Percentiles rank a stretch among this genome's conserved stretches.
Conservation (phyloP, 1,140 invertebrate species). For the Hyposmocoma kahamanoa region DNA sequence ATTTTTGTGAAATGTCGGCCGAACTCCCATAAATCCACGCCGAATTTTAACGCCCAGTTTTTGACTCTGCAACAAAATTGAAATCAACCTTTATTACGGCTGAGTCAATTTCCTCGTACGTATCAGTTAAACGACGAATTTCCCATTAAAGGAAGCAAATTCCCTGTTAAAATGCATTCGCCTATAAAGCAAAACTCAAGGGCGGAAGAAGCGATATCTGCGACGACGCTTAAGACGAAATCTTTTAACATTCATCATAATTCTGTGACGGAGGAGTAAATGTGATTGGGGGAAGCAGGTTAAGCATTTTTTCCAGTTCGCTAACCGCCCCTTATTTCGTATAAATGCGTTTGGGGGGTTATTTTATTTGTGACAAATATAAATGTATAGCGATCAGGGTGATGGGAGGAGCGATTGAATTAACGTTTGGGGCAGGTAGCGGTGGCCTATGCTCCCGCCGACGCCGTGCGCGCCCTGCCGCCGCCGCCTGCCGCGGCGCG, state of each 20-base stretch:
- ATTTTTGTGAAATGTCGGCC: constrained; percentile 90
- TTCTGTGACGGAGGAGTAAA: constrained; percentile 37
- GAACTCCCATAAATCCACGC: constrained; percentile 91
- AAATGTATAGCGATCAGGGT: constrained; percentile 37
- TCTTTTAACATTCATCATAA: constrained; percentile 35
- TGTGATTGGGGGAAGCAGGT: constrained; percentile 48
- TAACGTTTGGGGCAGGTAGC: constrained; percentile 17
- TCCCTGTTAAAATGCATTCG: too few species aligned
- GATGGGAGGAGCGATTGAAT: constrained; percentile 40
- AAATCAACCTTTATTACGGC: too few species aligned
- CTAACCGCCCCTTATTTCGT: constrained; percentile 37
- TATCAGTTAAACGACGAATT: too few species aligned
- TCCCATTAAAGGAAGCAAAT: too few species aligned
- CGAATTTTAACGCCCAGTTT: constrained; percentile 92
- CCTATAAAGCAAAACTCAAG: constrained; percentile 10
- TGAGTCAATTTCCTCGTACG: too few species aligned
- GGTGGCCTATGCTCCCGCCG: background rate
- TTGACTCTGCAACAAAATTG: constrained; percentile 83
- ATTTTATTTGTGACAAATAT: constrained; percentile 30
- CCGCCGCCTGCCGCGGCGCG: constrained; percentile 12
- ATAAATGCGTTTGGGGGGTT: constrained; percentile 26
- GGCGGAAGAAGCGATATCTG: constrained; percentile 13
- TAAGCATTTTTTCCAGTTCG: constrained; percentile 51
- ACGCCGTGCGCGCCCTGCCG: background rate
- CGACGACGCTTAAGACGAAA: constrained; percentile 14